Base-by-base conservation (phyloP, 2,888 invertebrate genomes). In the Oscheius sp. region DNA sequence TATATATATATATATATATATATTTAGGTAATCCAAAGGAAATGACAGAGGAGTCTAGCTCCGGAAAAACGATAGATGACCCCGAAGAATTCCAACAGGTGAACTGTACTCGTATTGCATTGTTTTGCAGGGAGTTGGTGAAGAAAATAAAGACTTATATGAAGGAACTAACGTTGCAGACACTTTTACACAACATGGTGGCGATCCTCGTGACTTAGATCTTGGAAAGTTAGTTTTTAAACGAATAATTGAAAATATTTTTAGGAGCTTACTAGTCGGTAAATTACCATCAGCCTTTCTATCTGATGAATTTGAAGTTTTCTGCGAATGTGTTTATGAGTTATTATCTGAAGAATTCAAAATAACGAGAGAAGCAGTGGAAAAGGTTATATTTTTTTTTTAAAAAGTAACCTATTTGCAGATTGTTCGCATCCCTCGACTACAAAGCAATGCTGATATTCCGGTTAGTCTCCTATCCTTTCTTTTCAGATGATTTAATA, bases 321-420 rank as follows among this genome's bases (percentile, higher is more conserved):
- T 78, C 64, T 36, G 56, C 14, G 78, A 76, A 14, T 68, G 67
- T 44, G 71, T 78, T 22, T 57, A 62, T n/a, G 71, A 69, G 17
- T 68, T 76, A 64, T 62, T 78, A n/a, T 32, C 45, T 1, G 69
- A 70, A 26, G 72, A 72, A 36, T 73, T 72, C 44, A 72, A 70
- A 26, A 56, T 78, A 2, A 62, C 61, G 17, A 54, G 67, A 1
- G 63, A 70, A 9, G 61, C 36, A n/a, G 45, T 75, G 26, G 65
- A 67, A 38, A 50, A 66, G 56, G 73, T 72, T 22, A 9, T 28
- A 36, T 45, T 45, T 24, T 65, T 17, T 38, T 36, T 59, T 41
- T 63, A 36, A 12, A 54, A 30, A 26, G 20, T 14, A 14, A 20
- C 28, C 6, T 38, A 50, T 38, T 56, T 72, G 8, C 61, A 74